Conservation (phyloP, 2,888 invertebrate species). For the Mesochorus sp. region DNA sequence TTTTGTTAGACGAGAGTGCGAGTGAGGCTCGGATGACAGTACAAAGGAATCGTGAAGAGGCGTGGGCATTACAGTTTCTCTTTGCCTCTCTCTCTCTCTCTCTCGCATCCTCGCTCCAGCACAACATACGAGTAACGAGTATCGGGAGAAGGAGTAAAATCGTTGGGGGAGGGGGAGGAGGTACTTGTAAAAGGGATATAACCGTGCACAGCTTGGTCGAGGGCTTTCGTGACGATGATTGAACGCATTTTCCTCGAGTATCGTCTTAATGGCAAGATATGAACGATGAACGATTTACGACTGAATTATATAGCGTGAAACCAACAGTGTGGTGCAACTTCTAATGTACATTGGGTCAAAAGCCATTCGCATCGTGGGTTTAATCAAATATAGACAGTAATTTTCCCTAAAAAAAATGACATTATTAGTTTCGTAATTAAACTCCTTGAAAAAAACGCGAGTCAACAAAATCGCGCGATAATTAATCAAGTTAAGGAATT, state of each 20-base stretch:
- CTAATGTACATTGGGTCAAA: too few species aligned
- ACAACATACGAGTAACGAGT: too few species aligned
- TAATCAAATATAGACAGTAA: too few species aligned
- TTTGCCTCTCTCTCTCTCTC: slow-evolving; percentile 25
- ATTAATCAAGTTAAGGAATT: not conserved
- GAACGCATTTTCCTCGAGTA: slow-evolving; percentile 27
- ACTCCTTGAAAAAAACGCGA: too few species aligned
- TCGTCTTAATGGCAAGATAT: slow-evolving; percentile 30
- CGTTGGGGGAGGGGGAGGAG: slow-evolving; percentile 11
- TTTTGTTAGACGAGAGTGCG: slow-evolving; percentile 58
- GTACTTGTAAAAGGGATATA: slow-evolving; percentile 30
- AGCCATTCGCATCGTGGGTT: too few species aligned
- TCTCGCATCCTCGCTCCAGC: too few species aligned
- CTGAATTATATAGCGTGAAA: not conserved
- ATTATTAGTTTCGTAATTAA: too few species aligned
- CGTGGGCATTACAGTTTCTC: slow-evolving; percentile 62
- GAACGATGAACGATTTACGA: slow-evolving; percentile 10
- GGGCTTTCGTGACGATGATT: slow-evolving; percentile 30
- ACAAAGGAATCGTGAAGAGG: slow-evolving; percentile 67
- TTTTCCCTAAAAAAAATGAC: too few species aligned
- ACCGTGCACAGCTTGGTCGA: slow-evolving; percentile 6
- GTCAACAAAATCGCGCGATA: not conserved
- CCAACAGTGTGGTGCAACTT: too few species aligned
- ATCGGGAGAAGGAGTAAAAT: too few species aligned
- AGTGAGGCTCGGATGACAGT: slow-evolving; percentile 62